Conservation (phyloP, 2,888 invertebrate genomes). For the Cheilosia variabilis region DNA sequence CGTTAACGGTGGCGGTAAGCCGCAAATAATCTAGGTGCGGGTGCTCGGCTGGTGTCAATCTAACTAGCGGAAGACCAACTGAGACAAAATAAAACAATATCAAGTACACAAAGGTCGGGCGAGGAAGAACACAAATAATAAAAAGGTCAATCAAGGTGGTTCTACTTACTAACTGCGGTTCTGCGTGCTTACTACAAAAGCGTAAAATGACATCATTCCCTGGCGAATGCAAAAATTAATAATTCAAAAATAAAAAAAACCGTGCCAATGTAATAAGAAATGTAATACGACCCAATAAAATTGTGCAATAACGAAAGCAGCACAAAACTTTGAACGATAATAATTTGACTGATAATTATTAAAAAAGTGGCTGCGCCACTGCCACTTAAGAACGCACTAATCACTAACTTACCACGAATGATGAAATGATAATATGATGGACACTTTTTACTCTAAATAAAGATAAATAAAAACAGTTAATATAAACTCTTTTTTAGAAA, state of each 20-base stretch:
- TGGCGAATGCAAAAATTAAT: slow-evolving; percentile 43
- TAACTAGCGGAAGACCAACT: slow-evolving; percentile 3
- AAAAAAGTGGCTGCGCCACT: slow-evolving; percentile 2
- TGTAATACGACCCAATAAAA: slow-evolving; percentile 32
- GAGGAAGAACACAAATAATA: slow-evolving; percentile 24
- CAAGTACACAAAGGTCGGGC: slow-evolving; percentile 5
- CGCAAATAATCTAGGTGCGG: neutral
- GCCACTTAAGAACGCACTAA: neutral
- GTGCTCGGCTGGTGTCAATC: neutral
- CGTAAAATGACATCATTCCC: slow-evolving; percentile 73
- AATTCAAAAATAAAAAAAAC: slow-evolving; percentile 35
- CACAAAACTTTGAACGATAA: slow-evolving; percentile 32
- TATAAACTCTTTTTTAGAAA: slow-evolving; percentile 12
- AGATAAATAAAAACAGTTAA: slow-evolving; percentile 28
- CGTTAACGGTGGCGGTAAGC: neutral
- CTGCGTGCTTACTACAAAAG: slow-evolving; percentile 69
- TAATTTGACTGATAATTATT: slow-evolving; percentile 8
- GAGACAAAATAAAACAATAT: slow-evolving; percentile 42
- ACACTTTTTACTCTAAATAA: slow-evolving; percentile 17
- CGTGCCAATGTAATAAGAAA: slow-evolving; percentile 54
- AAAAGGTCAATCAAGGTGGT: slow-evolving; percentile 70
- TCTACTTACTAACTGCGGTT: slow-evolving; percentile 65
- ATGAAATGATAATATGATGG: slow-evolving; percentile 38
- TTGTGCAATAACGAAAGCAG: slow-evolving; percentile 47
- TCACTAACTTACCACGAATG: slow-evolving; percentile 36